Evolutionary conservation across 1,140 invertebrate genomes (phyloP), one percentile per base, ranked within the genome.

Genomic region (Mya arenaria): DNA sequence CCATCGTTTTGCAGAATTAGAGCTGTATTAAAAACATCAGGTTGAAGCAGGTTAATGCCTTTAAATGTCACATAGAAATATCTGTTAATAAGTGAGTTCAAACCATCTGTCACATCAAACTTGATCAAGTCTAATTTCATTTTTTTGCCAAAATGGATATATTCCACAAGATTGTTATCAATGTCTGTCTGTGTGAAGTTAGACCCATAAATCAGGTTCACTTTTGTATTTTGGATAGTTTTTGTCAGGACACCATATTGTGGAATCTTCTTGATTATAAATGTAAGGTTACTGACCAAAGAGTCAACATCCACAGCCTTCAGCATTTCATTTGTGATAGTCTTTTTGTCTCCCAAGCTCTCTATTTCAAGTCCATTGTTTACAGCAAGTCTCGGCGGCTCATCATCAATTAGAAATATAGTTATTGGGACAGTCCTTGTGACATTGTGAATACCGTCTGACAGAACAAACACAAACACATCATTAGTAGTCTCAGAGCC

Each of bases 161-260:
- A 93, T n/a, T 86, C 82, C 5, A 93, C 85, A 13, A 78, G 62
- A 19, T 86, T 79, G 23, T 89, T 83, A 66, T 93, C 91, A 60
- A 93, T 91, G 60, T 93, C 91, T 44, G 65, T 82, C 73, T 93
- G 93, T 13, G 92, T 92, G 72, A 93, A 93, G 66, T 92, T 93
- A 77, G 83, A 83, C 0, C 90, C 90, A 32, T 85, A 78, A 0
- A 90, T 93, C 5, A 93, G 65, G 84, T 93, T 93, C 32, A 44
- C 37, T 37, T 63, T 58, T 19, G 56, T 41, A n/a, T 78, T 75
- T 10, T 52, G 69, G 44, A 84, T 56, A 44, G 74, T 37, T 75
- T 87, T 87, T 72, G 89, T 66, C n/a, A 93, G 81, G 41, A 85
- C 88, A 19, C 93, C 93, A 81, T 90, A 87, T 56, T 86, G 90